Percentiles rank a stretch among this genome's conserved stretches.
Evolutionary conservation across 1,140 invertebrate genomes (phyloP).

Genomic region (Yoshiicerus persimilis): DNA sequence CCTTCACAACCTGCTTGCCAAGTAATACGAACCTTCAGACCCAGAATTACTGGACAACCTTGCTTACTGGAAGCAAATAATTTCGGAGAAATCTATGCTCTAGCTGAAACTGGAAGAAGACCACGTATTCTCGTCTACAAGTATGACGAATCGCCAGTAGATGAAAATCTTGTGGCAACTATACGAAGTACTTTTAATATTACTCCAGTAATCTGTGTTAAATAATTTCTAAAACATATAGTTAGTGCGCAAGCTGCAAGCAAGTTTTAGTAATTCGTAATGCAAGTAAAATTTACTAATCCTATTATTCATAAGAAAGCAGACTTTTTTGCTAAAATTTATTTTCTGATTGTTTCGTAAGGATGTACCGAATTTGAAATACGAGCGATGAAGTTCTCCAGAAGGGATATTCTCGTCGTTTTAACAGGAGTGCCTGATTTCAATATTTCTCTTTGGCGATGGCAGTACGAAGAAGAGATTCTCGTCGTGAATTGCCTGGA

Average conservation of each 20-base stretch:
- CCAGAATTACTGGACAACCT: constrained; percentile 19
- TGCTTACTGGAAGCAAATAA: constrained; percentile 30
- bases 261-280: no score
- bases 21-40: constrained; percentile 37
- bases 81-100: constrained; percentile 24
- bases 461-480: constrained; percentile 25
- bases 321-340: no score
- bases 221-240: neutral
- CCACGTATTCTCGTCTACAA: constrained; percentile 35
- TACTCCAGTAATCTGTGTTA: neutral
- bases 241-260: no score
- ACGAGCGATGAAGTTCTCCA: constrained; percentile 31
- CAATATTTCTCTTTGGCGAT: constrained; percentile 31
- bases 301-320: no score
- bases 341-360: neutral
- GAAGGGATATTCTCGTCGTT: constrained; percentile 31
- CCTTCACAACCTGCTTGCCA: neutral
- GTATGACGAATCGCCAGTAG: constrained; percentile 21
- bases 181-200: constrained; percentile 15
- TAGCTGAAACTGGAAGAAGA: constrained; percentile 31
- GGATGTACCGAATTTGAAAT: constrained; percentile 29
- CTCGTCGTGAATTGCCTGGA: neutral
- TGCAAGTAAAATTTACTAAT: no score
- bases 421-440: constrained; percentile 37
- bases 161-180: neutral